Conservation (phyloP, 2,888 invertebrate species). For the Ephialtes manifestator region DNA sequence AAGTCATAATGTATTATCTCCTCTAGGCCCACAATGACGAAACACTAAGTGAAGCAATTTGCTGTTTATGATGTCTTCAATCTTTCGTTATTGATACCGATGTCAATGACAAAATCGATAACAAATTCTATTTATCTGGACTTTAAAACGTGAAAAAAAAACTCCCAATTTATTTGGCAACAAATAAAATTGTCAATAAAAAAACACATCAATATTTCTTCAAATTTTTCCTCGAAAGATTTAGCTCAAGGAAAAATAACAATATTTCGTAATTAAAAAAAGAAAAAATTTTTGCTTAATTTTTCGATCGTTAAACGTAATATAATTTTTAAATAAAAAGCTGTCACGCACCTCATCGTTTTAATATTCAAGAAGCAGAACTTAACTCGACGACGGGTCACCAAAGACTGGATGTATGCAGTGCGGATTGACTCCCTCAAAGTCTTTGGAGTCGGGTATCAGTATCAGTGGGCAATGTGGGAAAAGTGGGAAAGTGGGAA, state of each 20-base stretch:
- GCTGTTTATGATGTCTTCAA: background rate
- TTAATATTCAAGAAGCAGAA: slow-evolving; percentile 41
- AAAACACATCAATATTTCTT: background rate
- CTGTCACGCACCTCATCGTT: slow-evolving; percentile 50
- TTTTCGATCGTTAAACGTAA: background rate
- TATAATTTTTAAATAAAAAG: background rate
- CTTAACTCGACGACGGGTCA: slow-evolving; percentile 49
- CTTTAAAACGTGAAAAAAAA: background rate
- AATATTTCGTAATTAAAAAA: background rate
- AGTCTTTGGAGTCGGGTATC: slow-evolving; percentile 29
- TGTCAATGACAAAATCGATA: background rate
- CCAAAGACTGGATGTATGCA: slow-evolving; percentile 49
- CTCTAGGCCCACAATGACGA: background rate
- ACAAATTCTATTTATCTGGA: background rate
- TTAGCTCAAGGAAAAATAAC: background rate
- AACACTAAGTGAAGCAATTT: background rate
- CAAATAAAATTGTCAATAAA: background rate
- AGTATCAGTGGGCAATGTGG: background rate
- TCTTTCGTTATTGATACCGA: background rate
- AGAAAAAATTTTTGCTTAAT: background rate
- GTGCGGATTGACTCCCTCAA: background rate
- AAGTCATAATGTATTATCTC: background rate
- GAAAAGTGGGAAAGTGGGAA: background rate
- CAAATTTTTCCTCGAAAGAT: background rate
- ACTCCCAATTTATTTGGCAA: background rate